Conservation (phyloP, 2,113 vertebrate genomes). For the Elephantulus edwardii region DNA sequence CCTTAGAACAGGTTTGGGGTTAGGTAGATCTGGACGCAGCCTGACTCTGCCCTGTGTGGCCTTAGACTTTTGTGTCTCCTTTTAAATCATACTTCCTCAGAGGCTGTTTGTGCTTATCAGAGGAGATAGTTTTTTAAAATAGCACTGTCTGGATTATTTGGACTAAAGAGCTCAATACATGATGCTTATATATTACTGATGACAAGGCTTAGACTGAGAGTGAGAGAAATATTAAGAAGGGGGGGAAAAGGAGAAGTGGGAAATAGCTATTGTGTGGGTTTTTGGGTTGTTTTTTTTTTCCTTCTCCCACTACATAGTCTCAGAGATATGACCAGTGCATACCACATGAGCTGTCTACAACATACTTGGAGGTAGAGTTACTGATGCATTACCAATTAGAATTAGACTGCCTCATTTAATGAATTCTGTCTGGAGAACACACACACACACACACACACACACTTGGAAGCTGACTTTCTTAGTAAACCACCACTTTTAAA, state of each 20-base stretch:
- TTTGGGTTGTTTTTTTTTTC: background rate
- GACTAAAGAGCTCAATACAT: background rate
- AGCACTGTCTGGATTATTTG: background rate
- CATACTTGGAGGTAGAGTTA: background rate
- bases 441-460: background rate
- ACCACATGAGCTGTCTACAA: background rate
- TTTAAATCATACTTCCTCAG: background rate
- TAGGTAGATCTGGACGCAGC: background rate
- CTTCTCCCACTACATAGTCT: background rate
- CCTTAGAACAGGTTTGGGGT: background rate
- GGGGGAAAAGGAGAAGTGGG: background rate
- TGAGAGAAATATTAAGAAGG: background rate
- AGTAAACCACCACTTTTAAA: slow-evolving; percentile 55
- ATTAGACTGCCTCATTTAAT: background rate
- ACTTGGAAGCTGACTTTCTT: slow-evolving; percentile 20
- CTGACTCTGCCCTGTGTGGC: background rate
- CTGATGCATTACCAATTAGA: background rate
- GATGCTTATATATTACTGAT: background rate
- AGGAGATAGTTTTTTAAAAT: background rate
- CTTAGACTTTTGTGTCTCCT: background rate
- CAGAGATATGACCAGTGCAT: background rate
- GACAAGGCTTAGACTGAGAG: background rate
- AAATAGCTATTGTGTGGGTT: background rate
- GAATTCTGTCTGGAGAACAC: background rate
- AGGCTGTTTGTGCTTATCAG: background rate